A percentile compares a stretch with the other conserved stretches of the same genome.
These are phyloP conservation scores for Hipposideros armiger DNA, from an alignment of 2,113 vertebrate species.

Conservation along the genomic window DNA sequence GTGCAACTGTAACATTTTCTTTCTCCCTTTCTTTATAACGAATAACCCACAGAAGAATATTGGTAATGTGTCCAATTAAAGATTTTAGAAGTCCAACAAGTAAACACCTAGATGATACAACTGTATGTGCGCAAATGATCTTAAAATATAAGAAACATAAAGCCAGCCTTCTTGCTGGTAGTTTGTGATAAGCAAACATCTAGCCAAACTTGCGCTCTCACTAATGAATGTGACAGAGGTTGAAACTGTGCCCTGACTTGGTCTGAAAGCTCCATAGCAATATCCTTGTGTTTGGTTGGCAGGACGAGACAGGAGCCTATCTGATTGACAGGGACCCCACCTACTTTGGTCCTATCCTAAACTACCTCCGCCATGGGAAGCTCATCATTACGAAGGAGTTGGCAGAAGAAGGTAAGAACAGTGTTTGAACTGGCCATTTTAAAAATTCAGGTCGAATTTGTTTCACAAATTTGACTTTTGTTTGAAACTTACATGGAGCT, in stretches of 20 bases:
- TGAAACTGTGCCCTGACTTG: neutral
- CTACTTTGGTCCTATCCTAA: slow-evolving; percentile 98
- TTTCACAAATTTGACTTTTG: neutral
- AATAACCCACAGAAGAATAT: neutral
- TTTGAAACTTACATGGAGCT: neutral
- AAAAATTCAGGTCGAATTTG: neutral
- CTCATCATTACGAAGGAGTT: slow-evolving; percentile 99
- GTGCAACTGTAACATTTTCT: neutral
- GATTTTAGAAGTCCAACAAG: neutral
- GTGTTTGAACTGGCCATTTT: neutral
- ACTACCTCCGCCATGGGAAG: slow-evolving; percentile 99
- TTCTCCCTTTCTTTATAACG: neutral
- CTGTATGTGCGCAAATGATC: neutral
- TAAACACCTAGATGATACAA: neutral
- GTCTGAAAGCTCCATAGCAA: neutral
- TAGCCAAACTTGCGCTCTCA: neutral
- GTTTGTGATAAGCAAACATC: neutral
- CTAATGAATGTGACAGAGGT: neutral
- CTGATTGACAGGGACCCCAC: slow-evolving; percentile 99
- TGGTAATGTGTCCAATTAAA: neutral
- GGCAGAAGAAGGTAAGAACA: slow-evolving; percentile 95
- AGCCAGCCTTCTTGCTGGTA: neutral
- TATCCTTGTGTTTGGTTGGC: slow-evolving; percentile 48
- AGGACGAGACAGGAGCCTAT: slow-evolving; percentile 98
- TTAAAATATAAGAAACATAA: neutral